phyloP scores from a whole-genome alignment of 2,113 vertebrate genomes.

The Fregetta grallaria region DNA sequence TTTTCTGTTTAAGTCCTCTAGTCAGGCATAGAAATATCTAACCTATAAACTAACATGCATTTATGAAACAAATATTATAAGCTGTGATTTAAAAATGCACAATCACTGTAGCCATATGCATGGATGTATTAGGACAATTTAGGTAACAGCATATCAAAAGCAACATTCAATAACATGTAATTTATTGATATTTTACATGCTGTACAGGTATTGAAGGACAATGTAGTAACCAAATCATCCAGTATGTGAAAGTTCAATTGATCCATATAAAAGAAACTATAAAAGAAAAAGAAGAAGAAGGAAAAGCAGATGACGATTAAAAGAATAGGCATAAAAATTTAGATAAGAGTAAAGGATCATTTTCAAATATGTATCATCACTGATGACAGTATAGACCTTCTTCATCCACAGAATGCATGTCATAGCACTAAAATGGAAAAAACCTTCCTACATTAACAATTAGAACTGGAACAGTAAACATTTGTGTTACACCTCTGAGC shows the following conservation, averaged over 20 bases:
- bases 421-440: neutral
- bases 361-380: neutral
- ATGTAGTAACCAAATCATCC: neutral
- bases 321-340: neutral
- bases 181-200: neutral
- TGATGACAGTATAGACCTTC: neutral
- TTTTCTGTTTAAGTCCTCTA: neutral
- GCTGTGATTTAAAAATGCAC: neutral
- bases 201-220: neutral
- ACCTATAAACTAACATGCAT: neutral
- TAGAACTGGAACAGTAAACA: neutral
- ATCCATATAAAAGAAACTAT: neutral
- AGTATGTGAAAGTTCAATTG: neutral
- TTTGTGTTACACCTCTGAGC: neutral
- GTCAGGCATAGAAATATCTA: neutral
- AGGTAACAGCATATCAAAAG: neutral
- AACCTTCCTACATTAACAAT: neutral
- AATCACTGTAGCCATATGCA: neutral
- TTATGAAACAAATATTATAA: neutral
- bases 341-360: neutral
- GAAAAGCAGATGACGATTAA: neutral
- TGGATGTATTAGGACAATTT: neutral
- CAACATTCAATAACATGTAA: neutral
- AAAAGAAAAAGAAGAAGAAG: neutral
- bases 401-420: neutral